phyloP scores from a whole-genome alignment of 2,888 invertebrate species.

The Sinotaia quadrata region DNA sequence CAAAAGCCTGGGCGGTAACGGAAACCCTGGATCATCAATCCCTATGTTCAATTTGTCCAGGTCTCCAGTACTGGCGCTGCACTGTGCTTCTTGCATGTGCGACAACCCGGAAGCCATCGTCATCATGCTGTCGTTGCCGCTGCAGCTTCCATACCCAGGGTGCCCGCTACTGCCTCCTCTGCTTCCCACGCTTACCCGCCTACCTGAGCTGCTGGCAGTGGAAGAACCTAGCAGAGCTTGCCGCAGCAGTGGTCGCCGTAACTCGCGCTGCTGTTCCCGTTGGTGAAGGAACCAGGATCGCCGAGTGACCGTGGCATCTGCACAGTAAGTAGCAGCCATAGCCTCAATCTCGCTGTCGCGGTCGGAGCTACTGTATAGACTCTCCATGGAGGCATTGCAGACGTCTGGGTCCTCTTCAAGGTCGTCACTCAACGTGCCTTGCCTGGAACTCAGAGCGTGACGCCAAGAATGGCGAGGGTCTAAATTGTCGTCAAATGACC shows the following conservation, averaged over 20 bases:
- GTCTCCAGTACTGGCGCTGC: conserved; percentile 35
- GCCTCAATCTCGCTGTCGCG: conserved; percentile 41
- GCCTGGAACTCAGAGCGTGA: conserved; percentile 34
- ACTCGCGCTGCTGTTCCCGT: conserved; percentile 12
- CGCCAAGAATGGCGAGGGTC: conserved; percentile 35
- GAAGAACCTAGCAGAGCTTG: conserved; percentile 23
- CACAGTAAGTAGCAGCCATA: conserved; percentile 22
- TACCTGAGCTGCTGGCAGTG: background rate
- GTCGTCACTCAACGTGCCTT: conserved; percentile 40
- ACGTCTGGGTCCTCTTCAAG: conserved; percentile 36
- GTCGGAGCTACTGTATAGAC: conserved; percentile 43
- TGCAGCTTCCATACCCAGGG: conserved; percentile 24
- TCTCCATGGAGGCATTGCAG: conserved; percentile 40
- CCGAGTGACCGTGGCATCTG: background rate
- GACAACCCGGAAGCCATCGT: conserved; percentile 5
- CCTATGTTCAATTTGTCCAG: conserved; percentile 26
- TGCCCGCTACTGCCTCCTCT: background rate
- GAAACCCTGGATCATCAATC: background rate
- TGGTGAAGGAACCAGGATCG: conserved; percentile 7
- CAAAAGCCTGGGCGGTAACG: background rate
- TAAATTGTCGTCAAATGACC: conserved; percentile 38
- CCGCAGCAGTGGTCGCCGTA: conserved; percentile 19
- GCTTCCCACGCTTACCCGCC: background rate
- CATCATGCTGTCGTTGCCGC: conserved; percentile 15
- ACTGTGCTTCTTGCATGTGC: conserved; percentile 3